Evolutionary conservation across 2,797 vertebrate genomes (phyloP).

Genomic region (Hoplostethus mediterraneus): DNA sequence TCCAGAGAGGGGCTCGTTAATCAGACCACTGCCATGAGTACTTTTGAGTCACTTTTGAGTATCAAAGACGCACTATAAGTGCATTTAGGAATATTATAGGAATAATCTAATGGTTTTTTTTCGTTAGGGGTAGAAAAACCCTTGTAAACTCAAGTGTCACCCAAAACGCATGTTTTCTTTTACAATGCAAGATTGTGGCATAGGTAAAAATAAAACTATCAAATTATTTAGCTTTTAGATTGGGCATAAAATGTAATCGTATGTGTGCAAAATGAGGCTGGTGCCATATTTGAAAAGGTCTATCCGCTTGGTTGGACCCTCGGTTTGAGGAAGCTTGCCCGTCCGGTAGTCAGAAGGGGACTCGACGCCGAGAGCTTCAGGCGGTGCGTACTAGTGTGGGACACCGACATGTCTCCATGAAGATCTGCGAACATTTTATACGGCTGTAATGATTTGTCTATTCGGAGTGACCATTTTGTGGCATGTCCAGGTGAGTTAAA

Average conservation of each 20-base stretch:
- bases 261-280: neutral
- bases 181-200: too few relatives aligned
- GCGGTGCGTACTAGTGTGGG: conserved; percentile 57
- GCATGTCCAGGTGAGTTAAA: conserved; percentile 60
- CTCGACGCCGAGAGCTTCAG: conserved; percentile 56
- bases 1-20: too few relatives aligned
- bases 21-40: too few relatives aligned
- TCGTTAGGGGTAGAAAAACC: neutral
- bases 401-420: conserved; percentile 47
- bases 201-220: too few relatives aligned
- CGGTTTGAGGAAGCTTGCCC: conserved; percentile 72
- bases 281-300: conserved; percentile 58
- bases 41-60: neutral
- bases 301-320: conserved; percentile 50
- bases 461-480: neutral
- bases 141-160: too few relatives aligned
- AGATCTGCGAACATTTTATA: conserved; percentile 12
- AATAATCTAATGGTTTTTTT: neutral
- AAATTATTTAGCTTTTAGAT: too few relatives aligned
- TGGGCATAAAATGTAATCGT: too few relatives aligned
- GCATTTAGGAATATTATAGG: neutral
- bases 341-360: conserved; percentile 64
- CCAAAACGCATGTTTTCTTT: too few relatives aligned
- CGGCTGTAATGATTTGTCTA: neutral
- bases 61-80: neutral